These are phyloP conservation scores for Scaptomyza polygonia DNA, from an alignment of 2,888 invertebrate species.

Conservation along the genomic window DNA sequence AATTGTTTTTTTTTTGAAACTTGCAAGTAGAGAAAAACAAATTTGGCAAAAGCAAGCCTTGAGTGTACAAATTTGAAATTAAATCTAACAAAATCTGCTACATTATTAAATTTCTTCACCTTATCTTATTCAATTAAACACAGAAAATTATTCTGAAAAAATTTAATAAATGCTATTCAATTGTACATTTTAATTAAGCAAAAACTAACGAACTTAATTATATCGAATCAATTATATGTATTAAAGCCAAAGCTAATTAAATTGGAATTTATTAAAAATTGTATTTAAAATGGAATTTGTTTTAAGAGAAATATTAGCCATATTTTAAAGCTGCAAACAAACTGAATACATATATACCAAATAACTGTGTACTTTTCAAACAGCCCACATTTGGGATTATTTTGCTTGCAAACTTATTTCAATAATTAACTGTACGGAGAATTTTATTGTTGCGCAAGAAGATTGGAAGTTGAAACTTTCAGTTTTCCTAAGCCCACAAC, in stretches of 20 bases:
- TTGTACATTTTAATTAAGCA: not conserved
- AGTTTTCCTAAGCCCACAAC: constrained; percentile 35
- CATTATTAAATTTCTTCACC: no score
- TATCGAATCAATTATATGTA: no score
- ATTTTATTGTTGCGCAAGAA: constrained; percentile 41
- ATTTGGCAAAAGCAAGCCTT: no score
- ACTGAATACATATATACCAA: not conserved
- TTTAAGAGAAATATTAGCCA: no score
- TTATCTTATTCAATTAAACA: not conserved
- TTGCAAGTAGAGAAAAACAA: no score
- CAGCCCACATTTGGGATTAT: constrained; percentile 4
- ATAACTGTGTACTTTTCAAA: not conserved
- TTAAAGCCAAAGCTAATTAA: no score
- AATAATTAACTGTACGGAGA: constrained; percentile 51
- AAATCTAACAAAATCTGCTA: no score
- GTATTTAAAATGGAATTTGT: no score
- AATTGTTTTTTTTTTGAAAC: no score
- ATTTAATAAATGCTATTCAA: not conserved
- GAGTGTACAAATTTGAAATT: no score
- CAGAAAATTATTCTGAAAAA: not conserved
- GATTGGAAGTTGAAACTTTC: constrained; percentile 24
- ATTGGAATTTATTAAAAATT: no score
- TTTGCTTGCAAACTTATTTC: constrained; percentile 36
- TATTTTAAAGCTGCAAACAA: not conserved
- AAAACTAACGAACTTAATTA: no score